Percentiles rank a stretch among this genome's conserved stretches.
These are phyloP conservation scores for Prionailurus bengalensis DNA, from an alignment of 2,113 vertebrate genomes.

Conservation along the genomic window DNA sequence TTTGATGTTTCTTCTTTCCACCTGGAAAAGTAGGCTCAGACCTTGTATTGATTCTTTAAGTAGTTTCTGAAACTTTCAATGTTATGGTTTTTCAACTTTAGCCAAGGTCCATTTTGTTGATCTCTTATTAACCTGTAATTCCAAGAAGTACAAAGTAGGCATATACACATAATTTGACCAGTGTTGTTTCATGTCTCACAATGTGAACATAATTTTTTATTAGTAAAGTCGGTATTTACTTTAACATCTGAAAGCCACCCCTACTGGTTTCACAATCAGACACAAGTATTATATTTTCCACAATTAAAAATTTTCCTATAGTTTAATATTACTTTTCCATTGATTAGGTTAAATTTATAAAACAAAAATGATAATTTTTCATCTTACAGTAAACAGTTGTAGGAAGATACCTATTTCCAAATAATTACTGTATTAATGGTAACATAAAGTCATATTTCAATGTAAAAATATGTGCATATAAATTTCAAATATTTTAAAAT, in stretches of 20 bases:
- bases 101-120: background rate
- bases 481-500: background rate
- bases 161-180: background rate
- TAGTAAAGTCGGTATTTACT: background rate
- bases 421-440: background rate
- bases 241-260: background rate
- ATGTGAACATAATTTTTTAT: background rate
- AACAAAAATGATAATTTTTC: background rate
- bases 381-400: background rate
- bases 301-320: background rate
- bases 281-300: background rate
- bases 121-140: background rate
- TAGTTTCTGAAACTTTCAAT: background rate
- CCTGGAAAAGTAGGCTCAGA: background rate
- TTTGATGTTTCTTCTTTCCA: background rate
- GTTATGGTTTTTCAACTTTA: background rate
- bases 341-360: background rate
- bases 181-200: background rate
- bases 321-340: background rate
- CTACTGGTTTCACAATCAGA: background rate
- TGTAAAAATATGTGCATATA: background rate
- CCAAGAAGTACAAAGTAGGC: background rate
- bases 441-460: background rate
- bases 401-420: background rate
- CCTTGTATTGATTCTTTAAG: background rate